Evolutionary conservation across 1,140 invertebrate species (phyloP).

Genomic region (Littorina saxatilis): DNA sequence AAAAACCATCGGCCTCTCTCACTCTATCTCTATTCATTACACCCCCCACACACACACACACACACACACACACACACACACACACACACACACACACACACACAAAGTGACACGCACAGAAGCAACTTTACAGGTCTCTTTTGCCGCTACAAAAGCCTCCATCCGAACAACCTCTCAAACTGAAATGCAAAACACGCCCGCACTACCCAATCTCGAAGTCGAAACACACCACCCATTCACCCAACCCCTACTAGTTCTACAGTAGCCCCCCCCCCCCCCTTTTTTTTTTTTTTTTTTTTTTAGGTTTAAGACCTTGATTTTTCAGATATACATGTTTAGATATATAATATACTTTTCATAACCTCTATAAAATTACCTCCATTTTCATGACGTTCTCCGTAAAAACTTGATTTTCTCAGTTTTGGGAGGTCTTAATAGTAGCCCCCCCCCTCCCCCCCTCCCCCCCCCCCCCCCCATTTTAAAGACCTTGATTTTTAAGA

Average conservation of each 20-base stretch:
- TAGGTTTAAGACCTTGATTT: too few relatives aligned
- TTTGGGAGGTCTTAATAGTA: not conserved
- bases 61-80: slow-evolving; percentile 12
- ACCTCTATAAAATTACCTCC: too few relatives aligned
- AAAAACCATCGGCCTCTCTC: too few relatives aligned
- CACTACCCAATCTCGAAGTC: not conserved
- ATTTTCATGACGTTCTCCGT: not conserved
- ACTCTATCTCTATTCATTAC: too few relatives aligned
- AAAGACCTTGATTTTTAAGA: too few relatives aligned
- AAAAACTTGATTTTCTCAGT: too few relatives aligned
- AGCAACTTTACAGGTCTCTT: not conserved
- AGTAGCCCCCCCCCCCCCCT: not conserved
- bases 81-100: slow-evolving; percentile 15
- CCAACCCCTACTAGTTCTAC: not conserved
- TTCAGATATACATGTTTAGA: too few relatives aligned
- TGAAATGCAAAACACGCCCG: not conserved
- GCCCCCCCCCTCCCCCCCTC: not conserved
- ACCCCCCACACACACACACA: too few relatives aligned
- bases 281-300: too few relatives aligned
- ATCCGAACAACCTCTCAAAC: not conserved
- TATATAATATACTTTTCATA: too few relatives aligned
- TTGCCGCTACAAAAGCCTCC: not conserved
- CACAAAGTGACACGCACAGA: not conserved
- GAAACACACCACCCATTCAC: not conserved
- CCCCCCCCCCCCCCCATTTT: too few relatives aligned